Evolutionary conservation across 2,888 invertebrate genomes (phyloP), one percentile per base, ranked within the genome.

Genomic region (Creontiades dilutus): DNA sequence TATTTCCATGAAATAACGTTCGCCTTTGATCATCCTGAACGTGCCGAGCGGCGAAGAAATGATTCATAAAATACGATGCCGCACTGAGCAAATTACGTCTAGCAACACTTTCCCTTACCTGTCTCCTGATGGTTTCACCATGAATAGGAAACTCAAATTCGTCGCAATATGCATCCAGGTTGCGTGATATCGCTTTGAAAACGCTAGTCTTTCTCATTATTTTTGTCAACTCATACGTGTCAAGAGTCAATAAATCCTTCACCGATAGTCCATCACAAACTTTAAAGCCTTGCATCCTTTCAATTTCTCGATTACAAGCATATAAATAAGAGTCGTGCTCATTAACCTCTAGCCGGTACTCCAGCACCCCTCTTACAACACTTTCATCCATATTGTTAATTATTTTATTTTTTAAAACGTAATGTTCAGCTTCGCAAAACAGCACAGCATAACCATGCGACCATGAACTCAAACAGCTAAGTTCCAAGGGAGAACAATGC

Each of bases 401-500:
- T 16, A 13, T 52, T 82, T 52, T 82, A 9, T 11, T 52, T 23
- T 23, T 23, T 19, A 82, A 82, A 82, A 82, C 52, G 82, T 82
- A 52, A 82, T 52, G 7, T 48, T 82, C 82, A 7, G 27, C 82
- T 47, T 82, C 48, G 19, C 27, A 19, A 23, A 82, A 82, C 19
- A 82, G 23, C 0, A 82, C 82, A 27, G 55, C 52, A 19, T 9
- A 27, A 23, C 82, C 82, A 14, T 23, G 19, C 23, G 52, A 52
- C 52, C 37, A 52, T 2, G 9, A 16, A 19, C 48, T 52, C 19
- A 19, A 4, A 52, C 48, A 82, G 16, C 55, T 82, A 9, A 48
- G 52, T 82, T 82, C 82, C 16, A 82, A 19, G 0, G 52, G 52
- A 14, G 52, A 82, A 19, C 52, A 19, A n/a, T 27, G 82, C 9